Conservation (phyloP, 2,113 vertebrate species). For the Lampris incognitus region DNA sequence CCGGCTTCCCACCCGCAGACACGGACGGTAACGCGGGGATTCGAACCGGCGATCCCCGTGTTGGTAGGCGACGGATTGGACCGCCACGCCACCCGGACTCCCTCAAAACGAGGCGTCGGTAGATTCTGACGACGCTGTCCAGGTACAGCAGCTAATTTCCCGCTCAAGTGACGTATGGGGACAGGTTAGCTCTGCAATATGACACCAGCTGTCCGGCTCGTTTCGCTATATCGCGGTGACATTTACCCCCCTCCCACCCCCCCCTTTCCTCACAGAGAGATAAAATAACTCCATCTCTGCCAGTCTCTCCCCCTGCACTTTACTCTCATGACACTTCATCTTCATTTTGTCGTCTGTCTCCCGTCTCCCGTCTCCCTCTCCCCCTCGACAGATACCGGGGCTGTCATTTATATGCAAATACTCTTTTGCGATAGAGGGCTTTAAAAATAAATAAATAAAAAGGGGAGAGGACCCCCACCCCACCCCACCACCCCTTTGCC, state of each 20-base stretch:
- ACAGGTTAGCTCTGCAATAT: constrained; percentile 30
- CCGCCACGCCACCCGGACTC: no score
- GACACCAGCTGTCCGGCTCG: constrained; percentile 46
- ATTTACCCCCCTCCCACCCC: constrained; percentile 55
- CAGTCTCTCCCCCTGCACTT: constrained; percentile 57
- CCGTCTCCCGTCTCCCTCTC: constrained; percentile 28
- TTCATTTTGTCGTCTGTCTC: constrained; percentile 62
- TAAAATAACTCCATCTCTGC: constrained; percentile 55
- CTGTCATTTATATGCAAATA: constrained; percentile 78
- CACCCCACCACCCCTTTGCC: constrained; percentile 33
- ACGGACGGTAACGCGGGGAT: no score
- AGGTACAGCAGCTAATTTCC: not conserved
- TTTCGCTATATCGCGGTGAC: constrained; percentile 67
- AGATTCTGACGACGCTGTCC: no score
- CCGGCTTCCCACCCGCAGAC: no score
- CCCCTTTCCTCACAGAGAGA: constrained; percentile 42
- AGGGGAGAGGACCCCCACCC: not conserved
- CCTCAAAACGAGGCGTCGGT: no score
- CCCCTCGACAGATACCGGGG: constrained; percentile 47
- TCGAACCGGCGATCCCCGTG: no score
- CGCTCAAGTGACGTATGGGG: constrained; percentile 4
- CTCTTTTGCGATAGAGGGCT: constrained; percentile 43
- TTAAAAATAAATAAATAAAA: not conserved
- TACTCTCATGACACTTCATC: constrained; percentile 66
- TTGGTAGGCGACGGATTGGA: no score